Evolutionary conservation across 2,888 invertebrate species (phyloP).

Genomic region (Pristionchus japonicus): DNA sequence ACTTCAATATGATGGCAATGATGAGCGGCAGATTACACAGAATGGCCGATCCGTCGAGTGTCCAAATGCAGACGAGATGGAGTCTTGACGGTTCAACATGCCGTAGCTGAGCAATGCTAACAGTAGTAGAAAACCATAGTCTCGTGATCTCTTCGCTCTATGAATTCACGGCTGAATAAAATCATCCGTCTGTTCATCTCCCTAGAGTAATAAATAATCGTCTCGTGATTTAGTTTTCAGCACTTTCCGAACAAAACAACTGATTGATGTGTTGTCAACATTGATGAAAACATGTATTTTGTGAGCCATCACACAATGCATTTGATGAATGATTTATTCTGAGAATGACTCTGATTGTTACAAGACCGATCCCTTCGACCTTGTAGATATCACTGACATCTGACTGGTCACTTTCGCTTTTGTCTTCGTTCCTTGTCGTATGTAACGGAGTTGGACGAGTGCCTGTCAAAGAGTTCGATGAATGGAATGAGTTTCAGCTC

Average conservation of each 20-base stretch:
- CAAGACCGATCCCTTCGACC: neutral
- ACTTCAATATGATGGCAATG: neutral
- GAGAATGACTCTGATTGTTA: no score
- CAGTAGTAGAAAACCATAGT: no score
- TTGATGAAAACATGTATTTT: no score
- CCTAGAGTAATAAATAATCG: neutral
- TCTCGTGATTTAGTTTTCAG: neutral
- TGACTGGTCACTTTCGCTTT: neutral
- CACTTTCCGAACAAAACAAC: neutral
- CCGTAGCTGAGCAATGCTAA: neutral
- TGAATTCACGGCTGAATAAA: no score
- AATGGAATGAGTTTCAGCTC: neutral
- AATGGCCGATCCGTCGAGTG: neutral
- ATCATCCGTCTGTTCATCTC: neutral
- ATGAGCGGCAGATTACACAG: neutral
- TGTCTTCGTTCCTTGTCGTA: neutral
- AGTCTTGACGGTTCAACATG: neutral
- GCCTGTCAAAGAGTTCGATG: neutral
- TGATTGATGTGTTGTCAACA: no score
- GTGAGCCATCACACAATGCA: no score
- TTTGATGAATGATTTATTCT: no score
- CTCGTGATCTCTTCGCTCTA: no score
- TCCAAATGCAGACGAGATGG: neutral
- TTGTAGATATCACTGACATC: neutral
- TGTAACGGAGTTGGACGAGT: neutral